Percentiles rank a stretch among this genome's conserved stretches.
These are phyloP conservation scores for Centropristis striata DNA, from an alignment of 2,113 vertebrate species.

Conservation along the genomic window DNA sequence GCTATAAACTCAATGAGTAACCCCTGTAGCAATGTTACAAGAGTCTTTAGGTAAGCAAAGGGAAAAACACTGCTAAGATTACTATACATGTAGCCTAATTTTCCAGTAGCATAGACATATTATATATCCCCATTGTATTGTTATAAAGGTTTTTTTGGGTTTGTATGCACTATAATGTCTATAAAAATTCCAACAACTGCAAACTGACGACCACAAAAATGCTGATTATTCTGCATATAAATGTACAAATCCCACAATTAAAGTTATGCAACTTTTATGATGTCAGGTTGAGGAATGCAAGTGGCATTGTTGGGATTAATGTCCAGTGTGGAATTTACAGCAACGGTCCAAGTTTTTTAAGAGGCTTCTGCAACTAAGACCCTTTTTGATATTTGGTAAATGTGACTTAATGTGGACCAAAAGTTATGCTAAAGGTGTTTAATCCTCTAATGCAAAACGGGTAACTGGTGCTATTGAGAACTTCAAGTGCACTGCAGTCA, in stretches of 20 bases:
- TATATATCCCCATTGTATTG: not conserved
- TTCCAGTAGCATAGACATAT: not conserved
- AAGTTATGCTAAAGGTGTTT: not conserved
- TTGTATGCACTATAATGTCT: not conserved
- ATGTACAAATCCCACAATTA: not conserved
- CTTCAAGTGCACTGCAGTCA: not conserved
- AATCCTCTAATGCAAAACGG: not conserved
- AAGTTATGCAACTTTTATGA: not conserved
- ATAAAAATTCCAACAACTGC: not conserved
- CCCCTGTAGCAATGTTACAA: not conserved
- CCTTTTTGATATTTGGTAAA: not conserved
- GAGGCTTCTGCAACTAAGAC: not conserved
- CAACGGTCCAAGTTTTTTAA: not conserved
- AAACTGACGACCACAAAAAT: not conserved
- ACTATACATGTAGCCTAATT: not conserved
- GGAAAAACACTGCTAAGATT: not conserved
- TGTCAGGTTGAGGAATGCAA: not conserved
- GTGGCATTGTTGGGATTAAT: not conserved
- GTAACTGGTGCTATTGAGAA: not conserved
- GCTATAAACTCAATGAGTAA: not conserved
- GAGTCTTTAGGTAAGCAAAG: not conserved
- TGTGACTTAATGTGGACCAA: not conserved
- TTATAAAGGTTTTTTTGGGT: not conserved
- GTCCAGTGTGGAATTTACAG: not conserved
- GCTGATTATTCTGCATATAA: conserved; percentile 7